These are phyloP conservation scores for Gobiocypris rarus DNA, from an alignment of 2,113 vertebrate species.

Conservation along the genomic window DNA sequence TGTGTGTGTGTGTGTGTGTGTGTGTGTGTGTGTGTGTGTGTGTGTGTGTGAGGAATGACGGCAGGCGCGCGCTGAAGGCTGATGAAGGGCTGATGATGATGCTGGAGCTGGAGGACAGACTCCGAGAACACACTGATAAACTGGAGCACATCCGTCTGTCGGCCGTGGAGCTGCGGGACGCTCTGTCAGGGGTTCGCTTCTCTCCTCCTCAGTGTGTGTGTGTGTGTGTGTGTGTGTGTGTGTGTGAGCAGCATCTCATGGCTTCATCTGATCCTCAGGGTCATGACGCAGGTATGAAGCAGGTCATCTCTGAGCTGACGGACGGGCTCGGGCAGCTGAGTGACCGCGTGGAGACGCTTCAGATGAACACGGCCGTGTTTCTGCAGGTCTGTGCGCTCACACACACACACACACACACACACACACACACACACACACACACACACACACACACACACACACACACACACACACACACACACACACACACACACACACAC, in stretches of 20 bases:
- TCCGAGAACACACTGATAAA: conserved; percentile 78
- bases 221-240: too few relatives aligned
- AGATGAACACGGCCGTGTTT: conserved; percentile 78
- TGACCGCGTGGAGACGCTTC: conserved; percentile 76
- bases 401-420: too few relatives aligned
- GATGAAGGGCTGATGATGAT: conserved; percentile 79
- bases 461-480: too few relatives aligned
- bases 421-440: too few relatives aligned
- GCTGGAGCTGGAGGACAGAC: conserved; percentile 78
- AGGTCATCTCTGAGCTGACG: conserved; percentile 73
- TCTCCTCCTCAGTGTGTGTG: neutral
- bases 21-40: neutral
- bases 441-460: too few relatives aligned
- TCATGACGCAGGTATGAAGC: conserved; percentile 67
- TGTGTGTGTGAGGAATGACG: conserved; percentile 59
- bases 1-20: neutral
- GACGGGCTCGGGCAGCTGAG: conserved; percentile 74
- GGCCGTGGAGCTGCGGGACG: conserved; percentile 71
- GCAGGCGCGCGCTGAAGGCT: conserved; percentile 44
- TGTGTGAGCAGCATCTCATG: neutral
- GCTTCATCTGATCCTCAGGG: conserved; percentile 55
- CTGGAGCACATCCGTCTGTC: conserved; percentile 77
- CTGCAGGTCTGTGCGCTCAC: conserved; percentile 69
- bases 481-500: too few relatives aligned
- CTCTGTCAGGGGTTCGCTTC: conserved; percentile 63